Evolutionary conservation across 2,888 invertebrate species (phyloP).

Genomic region (Tiphia femorata): DNA sequence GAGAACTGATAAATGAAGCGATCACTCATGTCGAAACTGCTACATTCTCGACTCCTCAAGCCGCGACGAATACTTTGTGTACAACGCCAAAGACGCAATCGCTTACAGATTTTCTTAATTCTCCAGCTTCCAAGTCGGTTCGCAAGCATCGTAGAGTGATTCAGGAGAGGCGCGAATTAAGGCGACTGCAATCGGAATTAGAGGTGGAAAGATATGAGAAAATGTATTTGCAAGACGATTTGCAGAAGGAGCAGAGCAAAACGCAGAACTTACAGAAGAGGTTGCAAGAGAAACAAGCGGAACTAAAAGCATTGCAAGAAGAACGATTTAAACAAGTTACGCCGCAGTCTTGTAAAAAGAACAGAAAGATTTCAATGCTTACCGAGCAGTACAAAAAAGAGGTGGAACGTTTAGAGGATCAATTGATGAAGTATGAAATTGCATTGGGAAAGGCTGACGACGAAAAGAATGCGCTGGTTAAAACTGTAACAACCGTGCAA

Average conservation of each 20-base stretch:
- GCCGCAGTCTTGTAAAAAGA: constrained; percentile 60
- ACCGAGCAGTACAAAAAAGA: constrained; percentile 69
- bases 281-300: constrained; percentile 63
- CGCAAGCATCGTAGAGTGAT: constrained; percentile 58
- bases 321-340: constrained; percentile 59
- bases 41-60: neutral
- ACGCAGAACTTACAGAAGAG: constrained; percentile 72
- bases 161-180: constrained; percentile 69
- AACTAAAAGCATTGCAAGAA: constrained; percentile 63
- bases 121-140: constrained; percentile 55
- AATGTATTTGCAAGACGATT: constrained; percentile 74
- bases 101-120: constrained; percentile 56
- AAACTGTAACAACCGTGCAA: constrained; percentile 56
- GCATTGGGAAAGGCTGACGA: constrained; percentile 71
- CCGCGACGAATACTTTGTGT: neutral
- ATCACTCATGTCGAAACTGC: constrained; percentile 61
- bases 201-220: constrained; percentile 77
- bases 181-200: constrained; percentile 72
- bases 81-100: constrained; percentile 43
- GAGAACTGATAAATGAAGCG: constrained; percentile 69
- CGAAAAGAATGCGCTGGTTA: constrained; percentile 71
- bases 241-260: constrained; percentile 71
- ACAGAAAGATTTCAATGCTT: no score
- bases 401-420: constrained; percentile 71
- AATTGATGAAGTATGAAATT: constrained; percentile 70